These are phyloP conservation scores for Sisyra terminalis DNA, from an alignment of 2,888 invertebrate genomes.

Conservation along the genomic window DNA sequence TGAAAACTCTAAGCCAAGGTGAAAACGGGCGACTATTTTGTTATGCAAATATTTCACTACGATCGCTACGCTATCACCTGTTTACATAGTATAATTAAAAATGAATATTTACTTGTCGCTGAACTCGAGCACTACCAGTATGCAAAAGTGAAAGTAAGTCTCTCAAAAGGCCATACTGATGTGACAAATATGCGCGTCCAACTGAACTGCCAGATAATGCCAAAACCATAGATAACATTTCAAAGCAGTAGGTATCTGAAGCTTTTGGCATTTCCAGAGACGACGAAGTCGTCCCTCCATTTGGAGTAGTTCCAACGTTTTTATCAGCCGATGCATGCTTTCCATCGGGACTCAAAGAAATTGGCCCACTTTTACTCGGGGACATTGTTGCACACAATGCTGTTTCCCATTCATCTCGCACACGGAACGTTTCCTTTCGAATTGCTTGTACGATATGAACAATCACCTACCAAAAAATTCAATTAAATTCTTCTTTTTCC, in stretches of 20 bases:
- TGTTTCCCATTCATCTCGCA: constrained; percentile 84
- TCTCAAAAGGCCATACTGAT: constrained; percentile 68
- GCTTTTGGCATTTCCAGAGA: constrained; percentile 32
- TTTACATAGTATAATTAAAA: not conserved
- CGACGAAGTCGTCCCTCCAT: constrained; percentile 4
- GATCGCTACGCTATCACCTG: too few relatives aligned
- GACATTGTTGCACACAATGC: constrained; percentile 33
- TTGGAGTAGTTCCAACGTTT: not conserved
- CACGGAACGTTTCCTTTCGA: constrained; percentile 68
- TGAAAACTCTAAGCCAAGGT: not conserved
- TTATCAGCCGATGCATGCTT: constrained; percentile 21
- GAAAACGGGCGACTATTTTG: not conserved
- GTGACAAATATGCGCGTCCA: constrained; percentile 77
- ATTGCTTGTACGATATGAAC: constrained; percentile 84
- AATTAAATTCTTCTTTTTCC: not conserved
- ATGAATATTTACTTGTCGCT: constrained; percentile 55
- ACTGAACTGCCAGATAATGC: constrained; percentile 87
- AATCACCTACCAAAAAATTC: constrained; percentile 42
- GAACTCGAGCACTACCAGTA: constrained; percentile 87
- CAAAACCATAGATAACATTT: constrained; percentile 89
- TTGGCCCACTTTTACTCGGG: constrained; percentile 17
- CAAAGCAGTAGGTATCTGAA: constrained; percentile 90
- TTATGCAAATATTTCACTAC: too few relatives aligned
- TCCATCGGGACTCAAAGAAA: constrained; percentile 21
- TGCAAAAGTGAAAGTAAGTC: constrained; percentile 78